phyloP scores from a whole-genome alignment of 2,888 invertebrate species.

The Caenorhabditis zanzibari region DNA sequence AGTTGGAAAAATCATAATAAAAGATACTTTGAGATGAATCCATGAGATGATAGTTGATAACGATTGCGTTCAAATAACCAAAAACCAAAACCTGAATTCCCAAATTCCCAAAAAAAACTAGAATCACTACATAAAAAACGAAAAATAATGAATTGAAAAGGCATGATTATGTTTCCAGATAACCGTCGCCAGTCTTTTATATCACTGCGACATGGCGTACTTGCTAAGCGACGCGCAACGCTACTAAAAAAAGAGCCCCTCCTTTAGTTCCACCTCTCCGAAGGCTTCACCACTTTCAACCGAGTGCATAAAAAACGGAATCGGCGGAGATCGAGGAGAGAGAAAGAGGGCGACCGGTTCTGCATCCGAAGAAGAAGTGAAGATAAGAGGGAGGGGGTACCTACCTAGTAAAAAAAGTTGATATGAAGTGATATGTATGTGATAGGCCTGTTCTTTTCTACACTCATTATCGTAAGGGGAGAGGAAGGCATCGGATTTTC shows the following conservation, averaged over 20 bases:
- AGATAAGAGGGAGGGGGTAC: constrained; percentile 9
- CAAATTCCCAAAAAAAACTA: constrained; percentile 12
- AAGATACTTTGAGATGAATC: no score
- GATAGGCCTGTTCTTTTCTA: constrained; percentile 47
- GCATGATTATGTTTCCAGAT: constrained; percentile 18
- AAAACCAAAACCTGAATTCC: background rate
- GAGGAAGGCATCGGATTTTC: background rate
- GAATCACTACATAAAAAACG: no score
- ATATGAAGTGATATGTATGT: constrained; percentile 59
- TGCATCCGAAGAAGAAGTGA: constrained; percentile 2
- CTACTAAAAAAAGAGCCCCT: constrained; percentile 50
- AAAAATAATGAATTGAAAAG: constrained; percentile 5
- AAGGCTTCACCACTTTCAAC: background rate
- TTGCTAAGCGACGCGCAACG: constrained; percentile 62
- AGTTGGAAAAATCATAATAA: no score
- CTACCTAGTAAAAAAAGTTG: constrained; percentile 44
- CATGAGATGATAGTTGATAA: no score
- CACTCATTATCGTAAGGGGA: constrained; percentile 6
- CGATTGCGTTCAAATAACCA: background rate
- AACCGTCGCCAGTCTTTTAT: constrained; percentile 46
- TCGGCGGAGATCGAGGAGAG: background rate
- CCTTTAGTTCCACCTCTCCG: constrained; percentile 45
- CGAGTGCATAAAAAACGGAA: constrained; percentile 30
- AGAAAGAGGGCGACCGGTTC: constrained; percentile 9
- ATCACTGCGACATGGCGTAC: constrained; percentile 35